phyloP scores from a whole-genome alignment of 2,113 vertebrate genomes.

The Propithecus coquereli region DNA sequence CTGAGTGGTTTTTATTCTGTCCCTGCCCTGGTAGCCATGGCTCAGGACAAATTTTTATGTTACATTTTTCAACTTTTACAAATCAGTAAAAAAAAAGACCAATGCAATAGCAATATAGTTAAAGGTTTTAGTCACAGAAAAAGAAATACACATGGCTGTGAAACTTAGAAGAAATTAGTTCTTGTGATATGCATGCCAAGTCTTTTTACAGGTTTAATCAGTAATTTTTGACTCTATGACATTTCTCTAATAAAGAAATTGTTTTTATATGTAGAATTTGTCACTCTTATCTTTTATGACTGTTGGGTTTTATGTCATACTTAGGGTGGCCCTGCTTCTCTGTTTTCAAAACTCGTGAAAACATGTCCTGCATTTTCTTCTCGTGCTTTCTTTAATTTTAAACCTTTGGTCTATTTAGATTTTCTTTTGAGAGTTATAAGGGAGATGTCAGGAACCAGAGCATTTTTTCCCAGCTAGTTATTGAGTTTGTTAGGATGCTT shows the following conservation, averaged over 20 bases:
- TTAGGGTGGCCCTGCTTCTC: not conserved
- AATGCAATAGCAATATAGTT: rapidly evolving
- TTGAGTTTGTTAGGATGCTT: not conserved
- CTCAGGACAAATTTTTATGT: not conserved
- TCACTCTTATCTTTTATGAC: not conserved
- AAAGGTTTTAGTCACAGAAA: not conserved
- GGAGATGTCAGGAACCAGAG: not conserved
- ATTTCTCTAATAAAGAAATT: not conserved
- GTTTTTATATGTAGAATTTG: not conserved
- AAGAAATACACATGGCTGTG: rapidly evolving
- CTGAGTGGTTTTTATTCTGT: not conserved
- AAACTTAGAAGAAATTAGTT: not conserved
- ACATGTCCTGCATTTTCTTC: not conserved
- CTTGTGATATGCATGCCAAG: too few species aligned
- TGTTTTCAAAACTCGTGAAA: not conserved
- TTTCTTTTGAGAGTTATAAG: not conserved
- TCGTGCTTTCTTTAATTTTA: not conserved
- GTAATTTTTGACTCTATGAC: not conserved
- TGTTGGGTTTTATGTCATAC: not conserved
- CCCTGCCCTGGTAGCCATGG: not conserved
- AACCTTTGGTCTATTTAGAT: not conserved
- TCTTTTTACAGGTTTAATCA: not conserved
- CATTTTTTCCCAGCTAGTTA: rapidly evolving
- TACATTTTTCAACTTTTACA: not conserved
- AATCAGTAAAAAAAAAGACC: not conserved